Evolutionary conservation across 2,888 invertebrate species (phyloP), one percentile per base, ranked within the genome.

Genomic region (Drosophila anomalata): DNA sequence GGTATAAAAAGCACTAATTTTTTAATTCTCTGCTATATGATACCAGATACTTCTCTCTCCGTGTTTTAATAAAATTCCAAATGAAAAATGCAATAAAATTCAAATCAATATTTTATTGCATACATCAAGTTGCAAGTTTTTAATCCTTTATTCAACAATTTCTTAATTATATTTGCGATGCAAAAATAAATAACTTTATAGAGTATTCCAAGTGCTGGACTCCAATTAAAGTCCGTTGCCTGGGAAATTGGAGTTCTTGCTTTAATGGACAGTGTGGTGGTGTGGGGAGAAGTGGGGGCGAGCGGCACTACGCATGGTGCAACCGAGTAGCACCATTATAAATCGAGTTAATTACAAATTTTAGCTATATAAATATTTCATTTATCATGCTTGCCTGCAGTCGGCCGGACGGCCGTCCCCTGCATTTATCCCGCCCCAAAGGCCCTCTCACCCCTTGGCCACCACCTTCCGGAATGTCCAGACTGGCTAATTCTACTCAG

Each of bases 361-460:
- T 86, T 86, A 84, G 81, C 84, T 83, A 85, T 81, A 81, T 85
- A 84, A 84, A 84, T 85, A 84, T 85, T 84, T 83, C 84, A 82
- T 82, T 84, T 84, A 81, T 81, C 84, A 82, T 81, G 73, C 76
- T 60, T 76, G 73, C 57, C 71, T 72, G 70, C 73, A 76, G 66
- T 58, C 54, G 41, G 51, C 31, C 36, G 22, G 41, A 14, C 33
- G 14, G 14, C 17, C 20, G 29, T 36, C 44, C 29, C 44, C 50
- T 48, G 26, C 14, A 17, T 17, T 22, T n/a, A 11, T 3, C 31
- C 31, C 8, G 1, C 5, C n/a, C 12, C 12, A 5, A 12, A 14
- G 29, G 9, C 9, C 29, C 29, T 29, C 29, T 29, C 29, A 29
- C 29, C 29, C 29, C 9, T 29, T 9, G 8, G 3, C 29, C 29